Evolutionary conservation across 2,113 vertebrate species (phyloP), one percentile per base, ranked within the genome.

Genomic region (Xerus inauris): DNA sequence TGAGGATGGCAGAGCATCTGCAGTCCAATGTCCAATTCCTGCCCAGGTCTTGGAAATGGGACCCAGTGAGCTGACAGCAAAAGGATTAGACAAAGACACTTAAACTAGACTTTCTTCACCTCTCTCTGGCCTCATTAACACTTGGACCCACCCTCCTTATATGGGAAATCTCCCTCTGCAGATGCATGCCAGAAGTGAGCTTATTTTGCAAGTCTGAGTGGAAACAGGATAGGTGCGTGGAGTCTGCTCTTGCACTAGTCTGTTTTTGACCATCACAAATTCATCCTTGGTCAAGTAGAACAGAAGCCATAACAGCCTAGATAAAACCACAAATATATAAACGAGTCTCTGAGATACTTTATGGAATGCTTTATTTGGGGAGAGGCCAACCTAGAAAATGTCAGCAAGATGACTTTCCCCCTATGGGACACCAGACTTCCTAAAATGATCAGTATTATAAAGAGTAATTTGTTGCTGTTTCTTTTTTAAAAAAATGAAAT

Each of bases 291-390:
- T 72, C 49, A 64, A 77, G 14, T 64, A 89, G 38, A 95, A 95
- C 8, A 35, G 73, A 32, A 92, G 75, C 30, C 47, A 20, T 71
- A 62, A 84, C 81, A 75, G 24, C 42, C 13, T 49, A 51, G 45
- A 92, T 40, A 77, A 6, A 83, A 59, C 45, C 75, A 90, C 40
- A 47, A 75, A 94, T 47, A 67, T 47, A 73, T 35, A 86, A 72
- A 88, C 84, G 77, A 90, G 35, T 93, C 64, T 64, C 17, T 87
- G 47, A 72, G 40, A 73, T 87, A 42, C 38, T 82, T 95, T 83
- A 92, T 80, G 30, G 51, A 75, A 51, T 71, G 40, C 57, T 92
- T 95, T 81, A 75, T 92, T 82, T 93, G 89, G 71, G 92, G 38
- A 79, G 16, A 6, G 20, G 54, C 45, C n/a, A 42, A 64, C 84